A percentile compares a stretch with the other conserved stretches of the same genome.
Evolutionary conservation across 2,888 invertebrate species (phyloP).

Genomic region (Cataglyphis altisquamis): DNA sequence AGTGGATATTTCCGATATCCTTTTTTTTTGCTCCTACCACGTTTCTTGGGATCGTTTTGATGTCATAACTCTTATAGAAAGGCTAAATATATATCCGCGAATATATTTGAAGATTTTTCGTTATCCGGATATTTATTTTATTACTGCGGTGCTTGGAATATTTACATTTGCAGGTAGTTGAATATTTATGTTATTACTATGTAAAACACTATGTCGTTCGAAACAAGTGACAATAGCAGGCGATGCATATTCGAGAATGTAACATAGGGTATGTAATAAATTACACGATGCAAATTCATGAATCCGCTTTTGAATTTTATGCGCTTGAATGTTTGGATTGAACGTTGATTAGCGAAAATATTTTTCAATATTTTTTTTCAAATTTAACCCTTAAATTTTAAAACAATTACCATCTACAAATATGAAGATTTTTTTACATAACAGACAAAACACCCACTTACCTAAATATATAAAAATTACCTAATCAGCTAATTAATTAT

Average conservation of each 20-base stretch:
- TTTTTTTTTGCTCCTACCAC: background rate
- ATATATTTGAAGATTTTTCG: constrained; percentile 11
- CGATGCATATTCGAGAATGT: constrained; percentile 31
- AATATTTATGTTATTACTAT: constrained; percentile 54
- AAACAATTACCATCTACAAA: background rate
- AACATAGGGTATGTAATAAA: constrained; percentile 41
- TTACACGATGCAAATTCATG: constrained; percentile 42
- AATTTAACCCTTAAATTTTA: background rate
- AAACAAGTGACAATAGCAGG: constrained; percentile 48
- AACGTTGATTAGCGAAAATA: constrained; percentile 33
- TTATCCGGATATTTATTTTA: constrained; percentile 45
- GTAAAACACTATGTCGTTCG: constrained; percentile 48
- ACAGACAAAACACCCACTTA: background rate
- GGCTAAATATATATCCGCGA: constrained; percentile 23
- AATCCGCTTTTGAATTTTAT: constrained; percentile 32
- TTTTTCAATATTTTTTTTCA: constrained; percentile 12
- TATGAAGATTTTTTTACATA: background rate
- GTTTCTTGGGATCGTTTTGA: background rate
- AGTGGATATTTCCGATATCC: background rate
- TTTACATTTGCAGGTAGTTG: constrained; percentile 44
- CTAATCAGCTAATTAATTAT: background rate
- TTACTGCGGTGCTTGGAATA: constrained; percentile 29
- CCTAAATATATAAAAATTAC: background rate
- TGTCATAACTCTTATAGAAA: constrained; percentile 1
- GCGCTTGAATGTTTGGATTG: constrained; percentile 24